phyloP scores from a whole-genome alignment of 53 echinoderm and acorn worm genomes.

The Hippasteria phrygiana region DNA sequence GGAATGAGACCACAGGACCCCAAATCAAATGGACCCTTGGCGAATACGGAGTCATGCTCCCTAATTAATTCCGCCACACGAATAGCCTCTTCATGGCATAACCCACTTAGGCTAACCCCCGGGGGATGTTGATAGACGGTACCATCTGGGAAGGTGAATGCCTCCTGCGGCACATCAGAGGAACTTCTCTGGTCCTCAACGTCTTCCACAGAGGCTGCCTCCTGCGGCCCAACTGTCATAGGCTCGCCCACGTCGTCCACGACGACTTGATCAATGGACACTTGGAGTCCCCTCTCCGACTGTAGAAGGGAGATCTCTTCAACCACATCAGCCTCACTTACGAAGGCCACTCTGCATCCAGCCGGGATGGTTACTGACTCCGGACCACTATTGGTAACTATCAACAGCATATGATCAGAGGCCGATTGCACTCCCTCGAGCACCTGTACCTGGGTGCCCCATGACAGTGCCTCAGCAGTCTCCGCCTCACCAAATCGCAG shows the following conservation, averaged over 20 bases:
- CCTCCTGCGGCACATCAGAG: background rate
- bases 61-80: slow-evolving; percentile 26
- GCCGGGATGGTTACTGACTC: background rate
- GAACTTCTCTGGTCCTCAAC: background rate
- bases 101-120: no score
- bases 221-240: no score
- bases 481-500: background rate
- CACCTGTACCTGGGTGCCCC: background rate
- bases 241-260: no score
- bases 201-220: background rate
- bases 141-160: background rate
- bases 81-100: background rate
- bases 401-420: background rate
- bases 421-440: background rate
- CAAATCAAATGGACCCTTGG: slow-evolving; percentile 34
- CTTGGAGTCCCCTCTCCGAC: background rate
- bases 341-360: background rate
- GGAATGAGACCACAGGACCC: slow-evolving; percentile 46
- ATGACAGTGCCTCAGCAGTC: background rate
- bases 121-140: no score
- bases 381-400: background rate
- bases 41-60: slow-evolving; percentile 52
- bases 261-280: background rate
- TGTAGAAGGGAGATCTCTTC: background rate
- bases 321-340: background rate